Conservation (phyloP, 2,113 vertebrate genomes). For the Chitala chitala region DNA sequence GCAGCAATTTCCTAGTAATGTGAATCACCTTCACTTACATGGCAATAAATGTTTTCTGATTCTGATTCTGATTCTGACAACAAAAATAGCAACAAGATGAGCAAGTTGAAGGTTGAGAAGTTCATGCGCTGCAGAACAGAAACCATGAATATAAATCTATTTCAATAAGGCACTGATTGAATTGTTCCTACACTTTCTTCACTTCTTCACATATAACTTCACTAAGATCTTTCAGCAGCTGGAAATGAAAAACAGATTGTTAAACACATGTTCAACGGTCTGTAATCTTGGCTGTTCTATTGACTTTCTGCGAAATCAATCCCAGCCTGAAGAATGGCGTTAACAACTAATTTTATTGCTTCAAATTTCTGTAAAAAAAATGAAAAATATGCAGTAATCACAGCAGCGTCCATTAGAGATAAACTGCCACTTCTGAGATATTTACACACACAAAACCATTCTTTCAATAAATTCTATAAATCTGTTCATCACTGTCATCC, state of each 20-base stretch:
- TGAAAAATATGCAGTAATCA: neutral
- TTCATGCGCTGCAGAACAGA: no score
- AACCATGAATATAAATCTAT: no score
- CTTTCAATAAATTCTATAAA: neutral
- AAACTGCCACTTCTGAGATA: neutral
- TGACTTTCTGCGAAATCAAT: neutral
- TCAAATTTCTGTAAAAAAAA: neutral
- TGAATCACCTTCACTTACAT: no score
- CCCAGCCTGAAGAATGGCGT: neutral
- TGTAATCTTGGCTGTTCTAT: neutral
- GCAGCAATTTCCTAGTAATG: no score
- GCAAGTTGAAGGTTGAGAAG: no score
- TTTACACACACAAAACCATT: slow-evolving; percentile 18
- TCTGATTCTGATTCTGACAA: no score
- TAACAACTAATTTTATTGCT: no score
- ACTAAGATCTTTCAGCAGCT: neutral
- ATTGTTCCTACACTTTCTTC: no score
- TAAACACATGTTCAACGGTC: neutral
- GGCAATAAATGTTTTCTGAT: no score
- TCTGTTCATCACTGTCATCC: slow-evolving; percentile 10
- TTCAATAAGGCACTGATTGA: no score
- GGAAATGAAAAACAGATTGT: neutral
- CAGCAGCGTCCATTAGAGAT: neutral
- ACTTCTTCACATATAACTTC: neutral
- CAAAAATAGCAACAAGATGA: no score